Conservation (phyloP, 2,113 vertebrate species). For the Pseudorasbora parva region DNA sequence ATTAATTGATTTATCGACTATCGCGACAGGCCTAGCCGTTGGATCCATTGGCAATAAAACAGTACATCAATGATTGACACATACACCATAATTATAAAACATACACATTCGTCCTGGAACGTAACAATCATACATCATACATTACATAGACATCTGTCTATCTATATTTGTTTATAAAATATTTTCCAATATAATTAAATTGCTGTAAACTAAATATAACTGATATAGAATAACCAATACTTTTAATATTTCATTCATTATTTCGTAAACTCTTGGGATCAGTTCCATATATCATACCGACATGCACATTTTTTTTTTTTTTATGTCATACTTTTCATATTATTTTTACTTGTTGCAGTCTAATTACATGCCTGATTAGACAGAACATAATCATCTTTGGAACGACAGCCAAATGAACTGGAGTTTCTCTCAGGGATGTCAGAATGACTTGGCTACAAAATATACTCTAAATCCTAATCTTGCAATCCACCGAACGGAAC, state of each 20-base stretch:
- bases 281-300: neutral
- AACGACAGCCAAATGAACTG: slow-evolving; percentile 14
- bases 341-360: slow-evolving; percentile 5
- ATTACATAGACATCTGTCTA: no score
- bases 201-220: no score
- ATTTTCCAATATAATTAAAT: no score
- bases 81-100: no score
- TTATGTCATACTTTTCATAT: neutral
- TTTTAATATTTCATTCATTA: neutral
- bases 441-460: slow-evolving; percentile 21
- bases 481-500: slow-evolving; percentile 21
- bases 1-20: no score
- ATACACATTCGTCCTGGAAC: no score
- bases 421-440: slow-evolving; percentile 36
- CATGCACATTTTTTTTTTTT: neutral
- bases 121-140: no score
- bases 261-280: neutral
- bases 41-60: no score
- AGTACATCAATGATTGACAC: no score
- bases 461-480: slow-evolving; percentile 33
- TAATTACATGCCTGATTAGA: slow-evolving; percentile 49
- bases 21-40: no score
- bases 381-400: slow-evolving; percentile 28
- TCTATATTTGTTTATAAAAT: no score
- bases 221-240: neutral